Conservation (phyloP, 2,888 invertebrate genomes). For the Diplolepis rosae region DNA sequence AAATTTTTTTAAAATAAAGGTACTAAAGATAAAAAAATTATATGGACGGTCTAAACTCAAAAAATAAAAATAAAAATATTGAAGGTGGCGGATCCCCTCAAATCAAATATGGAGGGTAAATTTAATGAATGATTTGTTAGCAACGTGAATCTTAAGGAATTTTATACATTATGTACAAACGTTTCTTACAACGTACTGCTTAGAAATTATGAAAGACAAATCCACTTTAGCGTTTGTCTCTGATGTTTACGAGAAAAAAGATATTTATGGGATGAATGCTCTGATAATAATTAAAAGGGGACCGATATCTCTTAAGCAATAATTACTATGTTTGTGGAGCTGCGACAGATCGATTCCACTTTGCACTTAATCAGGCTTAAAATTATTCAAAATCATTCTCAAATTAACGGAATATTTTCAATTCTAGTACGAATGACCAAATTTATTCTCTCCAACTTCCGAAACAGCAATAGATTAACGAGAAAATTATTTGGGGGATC, state of each 20-base stretch:
- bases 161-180: not conserved
- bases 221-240: constrained; percentile 21
- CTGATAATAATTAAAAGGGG: constrained; percentile 21
- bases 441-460: not conserved
- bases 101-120: constrained; percentile 16
- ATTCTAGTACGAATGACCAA: not conserved
- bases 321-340: constrained; percentile 9
- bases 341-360: constrained; percentile 15
- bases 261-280: constrained; percentile 27
- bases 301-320: constrained; percentile 24
- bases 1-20: too few relatives aligned
- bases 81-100: too few relatives aligned
- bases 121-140: not conserved
- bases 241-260: constrained; percentile 17
- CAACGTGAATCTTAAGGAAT: not conserved
- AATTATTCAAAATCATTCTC: not conserved
- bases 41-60: too few relatives aligned
- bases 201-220: constrained; percentile 4
- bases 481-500: not conserved
- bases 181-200: not conserved
- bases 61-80: too few relatives aligned
- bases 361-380: constrained; percentile 12
- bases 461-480: not conserved
- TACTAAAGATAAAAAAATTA: too few relatives aligned
- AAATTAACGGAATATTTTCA: too few relatives aligned